Conservation (phyloP, 2,888 invertebrate genomes). For the Kryphioiulus occultus region DNA sequence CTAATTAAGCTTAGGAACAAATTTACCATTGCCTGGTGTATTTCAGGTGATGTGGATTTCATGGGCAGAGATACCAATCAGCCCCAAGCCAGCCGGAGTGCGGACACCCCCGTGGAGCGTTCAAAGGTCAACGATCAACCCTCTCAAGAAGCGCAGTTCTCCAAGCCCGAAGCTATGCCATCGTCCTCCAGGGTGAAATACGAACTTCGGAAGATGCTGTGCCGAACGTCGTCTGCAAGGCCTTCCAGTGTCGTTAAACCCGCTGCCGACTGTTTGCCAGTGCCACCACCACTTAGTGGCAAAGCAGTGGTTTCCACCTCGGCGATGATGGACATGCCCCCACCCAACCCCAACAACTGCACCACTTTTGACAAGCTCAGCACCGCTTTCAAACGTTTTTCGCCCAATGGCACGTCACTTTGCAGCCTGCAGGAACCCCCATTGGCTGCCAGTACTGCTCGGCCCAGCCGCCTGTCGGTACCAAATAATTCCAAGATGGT, state of each 20-base stretch:
- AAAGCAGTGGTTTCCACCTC: conserved; percentile 16
- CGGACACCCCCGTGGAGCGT: background rate
- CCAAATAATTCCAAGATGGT: conserved; percentile 13
- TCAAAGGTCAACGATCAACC: conserved; percentile 14
- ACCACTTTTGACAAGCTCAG: background rate
- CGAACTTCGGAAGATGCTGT: conserved; percentile 14
- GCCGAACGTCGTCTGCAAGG: conserved; percentile 13
- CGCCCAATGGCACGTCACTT: background rate
- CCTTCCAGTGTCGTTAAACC: conserved; percentile 23
- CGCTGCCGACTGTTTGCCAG: background rate
- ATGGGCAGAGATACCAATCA: background rate
- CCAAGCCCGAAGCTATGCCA: background rate
- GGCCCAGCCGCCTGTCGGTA: background rate
- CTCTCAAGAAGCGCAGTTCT: background rate
- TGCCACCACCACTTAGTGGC: conserved; percentile 16
- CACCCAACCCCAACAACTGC: conserved; percentile 3
- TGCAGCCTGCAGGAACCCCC: background rate
- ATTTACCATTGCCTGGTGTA: no score
- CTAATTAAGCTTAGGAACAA: no score
- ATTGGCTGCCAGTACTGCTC: background rate
- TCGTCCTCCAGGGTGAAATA: conserved; percentile 17
- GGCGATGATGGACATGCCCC: conserved; percentile 16
- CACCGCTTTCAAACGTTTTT: background rate
- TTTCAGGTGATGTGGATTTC: background rate
- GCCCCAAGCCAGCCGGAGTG: background rate